Conservation (phyloP, 2,888 invertebrate genomes). For the Apomyelois bistriatella region DNA sequence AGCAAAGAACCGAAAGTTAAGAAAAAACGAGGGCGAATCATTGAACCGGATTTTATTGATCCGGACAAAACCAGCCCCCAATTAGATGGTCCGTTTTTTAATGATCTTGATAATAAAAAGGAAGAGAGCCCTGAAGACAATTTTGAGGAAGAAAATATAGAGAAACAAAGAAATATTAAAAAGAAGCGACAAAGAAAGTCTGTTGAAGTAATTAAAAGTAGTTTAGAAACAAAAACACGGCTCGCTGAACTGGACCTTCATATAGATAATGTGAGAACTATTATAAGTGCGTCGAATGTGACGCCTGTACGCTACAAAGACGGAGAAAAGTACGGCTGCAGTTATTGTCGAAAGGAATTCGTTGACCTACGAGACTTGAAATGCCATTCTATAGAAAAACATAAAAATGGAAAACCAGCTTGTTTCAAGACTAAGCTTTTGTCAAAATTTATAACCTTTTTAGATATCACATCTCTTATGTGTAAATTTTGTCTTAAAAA, state of each 20-base stretch:
- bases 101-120: not conserved
- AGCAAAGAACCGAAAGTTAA: constrained; percentile 21
- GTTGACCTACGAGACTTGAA: constrained; percentile 45
- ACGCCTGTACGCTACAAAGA: constrained; percentile 51
- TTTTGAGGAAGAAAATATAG: not conserved
- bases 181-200: constrained; percentile 17
- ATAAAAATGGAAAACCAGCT: constrained; percentile 36
- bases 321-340: constrained; percentile 46
- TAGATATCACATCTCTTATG: constrained; percentile 49
- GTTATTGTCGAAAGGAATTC: constrained; percentile 55
- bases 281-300: constrained; percentile 51
- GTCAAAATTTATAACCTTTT: constrained; percentile 47
- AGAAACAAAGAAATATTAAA: constrained; percentile 7
- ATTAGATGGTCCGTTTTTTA: not conserved
- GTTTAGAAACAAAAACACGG: constrained; percentile 23
- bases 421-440: constrained; percentile 45
- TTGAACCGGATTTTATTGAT: constrained; percentile 2
- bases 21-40: constrained; percentile 12
- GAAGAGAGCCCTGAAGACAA: not conserved
- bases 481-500: constrained; percentile 43
- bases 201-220: constrained; percentile 13
- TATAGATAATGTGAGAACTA: constrained; percentile 48
- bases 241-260: constrained; percentile 53
- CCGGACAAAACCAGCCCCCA: constrained; percentile 1
- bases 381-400: constrained; percentile 38